Evolutionary conservation across 1,140 invertebrate species (phyloP).

Genomic region (Zaprionus lachaisei): DNA sequence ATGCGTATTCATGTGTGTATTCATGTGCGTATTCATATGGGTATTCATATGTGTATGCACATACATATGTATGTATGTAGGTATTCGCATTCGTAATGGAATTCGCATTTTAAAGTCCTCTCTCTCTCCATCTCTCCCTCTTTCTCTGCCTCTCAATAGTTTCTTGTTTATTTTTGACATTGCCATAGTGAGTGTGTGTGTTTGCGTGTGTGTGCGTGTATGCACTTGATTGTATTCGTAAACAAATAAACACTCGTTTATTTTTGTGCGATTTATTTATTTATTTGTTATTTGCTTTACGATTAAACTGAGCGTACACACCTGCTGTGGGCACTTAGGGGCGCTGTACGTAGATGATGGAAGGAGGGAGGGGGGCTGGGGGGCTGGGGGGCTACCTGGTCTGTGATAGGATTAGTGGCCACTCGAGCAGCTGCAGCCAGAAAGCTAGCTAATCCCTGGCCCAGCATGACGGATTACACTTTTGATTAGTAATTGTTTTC

Average conservation of each 20-base stretch:
- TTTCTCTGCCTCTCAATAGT: background rate
- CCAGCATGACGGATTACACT: background rate
- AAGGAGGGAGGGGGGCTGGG: background rate
- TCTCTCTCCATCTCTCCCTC: background rate
- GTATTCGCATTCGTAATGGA: background rate
- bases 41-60: background rate
- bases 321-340: background rate
- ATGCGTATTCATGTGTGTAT: background rate
- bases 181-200: background rate
- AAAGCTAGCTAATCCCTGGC: background rate
- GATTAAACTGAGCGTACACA: constrained; percentile 33
- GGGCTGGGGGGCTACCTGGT: too few relatives aligned
- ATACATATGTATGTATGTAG: background rate
- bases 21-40: background rate
- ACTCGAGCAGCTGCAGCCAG: background rate
- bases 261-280: constrained; percentile 50
- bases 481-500: background rate
- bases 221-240: constrained; percentile 5
- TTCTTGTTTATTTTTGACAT: constrained; percentile 22
- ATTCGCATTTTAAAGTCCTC: background rate
- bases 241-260: constrained; percentile 30
- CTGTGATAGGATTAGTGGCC: background rate
- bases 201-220: background rate
- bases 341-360: too few relatives aligned
- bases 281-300: too few relatives aligned